These are phyloP conservation scores for Takifugu ocellatus DNA, from an alignment of 2,797 vertebrate species.

Conservation along the genomic window DNA sequence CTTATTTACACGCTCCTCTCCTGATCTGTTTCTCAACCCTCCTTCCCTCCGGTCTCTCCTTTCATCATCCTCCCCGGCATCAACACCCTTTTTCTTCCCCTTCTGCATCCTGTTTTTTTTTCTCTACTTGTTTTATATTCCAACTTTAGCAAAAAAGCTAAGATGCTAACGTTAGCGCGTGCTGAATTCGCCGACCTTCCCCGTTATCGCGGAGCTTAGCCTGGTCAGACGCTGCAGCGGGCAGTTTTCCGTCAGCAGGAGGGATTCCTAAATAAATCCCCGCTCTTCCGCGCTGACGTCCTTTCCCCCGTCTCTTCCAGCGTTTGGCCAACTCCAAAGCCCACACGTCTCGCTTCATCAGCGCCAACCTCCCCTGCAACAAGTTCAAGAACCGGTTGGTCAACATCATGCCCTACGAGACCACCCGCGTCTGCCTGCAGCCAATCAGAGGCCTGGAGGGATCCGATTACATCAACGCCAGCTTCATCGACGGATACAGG, in stretches of 20 bases:
- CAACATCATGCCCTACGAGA: conserved; percentile 99
- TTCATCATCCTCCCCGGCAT: conserved; percentile 11
- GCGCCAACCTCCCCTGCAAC: conserved; percentile 98
- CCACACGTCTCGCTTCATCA: conserved; percentile 97
- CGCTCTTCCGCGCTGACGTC: background rate
- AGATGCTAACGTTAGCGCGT: too few relatives aligned
- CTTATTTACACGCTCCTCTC: conserved; percentile 32
- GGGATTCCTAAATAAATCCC: too few relatives aligned
- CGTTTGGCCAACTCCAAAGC: conserved; percentile 97
- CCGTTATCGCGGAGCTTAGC: too few relatives aligned
- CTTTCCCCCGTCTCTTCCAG: conserved; percentile 58
- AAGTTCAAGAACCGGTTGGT: conserved; percentile 99
- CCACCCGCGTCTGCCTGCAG: conserved; percentile 93
- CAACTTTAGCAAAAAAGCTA: too few relatives aligned
- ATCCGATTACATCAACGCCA: conserved; percentile 96
- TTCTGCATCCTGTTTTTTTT: background rate
- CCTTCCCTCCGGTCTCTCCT: conserved; percentile 12
- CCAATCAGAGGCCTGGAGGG: conserved; percentile 97
- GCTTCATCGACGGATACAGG: conserved; percentile 97
- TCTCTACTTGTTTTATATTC: conserved; percentile 10
- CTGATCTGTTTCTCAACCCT: conserved; percentile 31
- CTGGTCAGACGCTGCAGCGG: too few relatives aligned
- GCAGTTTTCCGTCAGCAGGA: too few relatives aligned
- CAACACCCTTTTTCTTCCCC: conserved; percentile 13
- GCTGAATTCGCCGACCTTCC: too few relatives aligned